Percentiles rank a stretch among this genome's conserved stretches.
Conservation (phyloP, 2,113 vertebrate genomes). For the Mastomys natalensis region DNA sequence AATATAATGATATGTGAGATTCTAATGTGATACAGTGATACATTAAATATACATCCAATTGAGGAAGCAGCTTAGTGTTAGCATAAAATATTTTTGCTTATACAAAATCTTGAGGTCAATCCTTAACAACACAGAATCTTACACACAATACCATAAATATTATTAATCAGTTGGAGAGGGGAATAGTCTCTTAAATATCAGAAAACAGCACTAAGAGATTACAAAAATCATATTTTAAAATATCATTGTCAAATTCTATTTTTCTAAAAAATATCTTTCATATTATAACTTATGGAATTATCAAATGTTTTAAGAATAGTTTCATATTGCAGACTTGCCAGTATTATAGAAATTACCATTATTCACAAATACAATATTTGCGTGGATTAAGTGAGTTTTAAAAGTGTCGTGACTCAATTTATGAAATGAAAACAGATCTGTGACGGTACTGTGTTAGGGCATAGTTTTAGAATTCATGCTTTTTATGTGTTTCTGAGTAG, state of each 20-base stretch:
- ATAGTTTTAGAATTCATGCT: neutral
- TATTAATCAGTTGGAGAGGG: neutral
- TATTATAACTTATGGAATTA: neutral
- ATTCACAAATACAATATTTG: neutral
- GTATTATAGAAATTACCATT: neutral
- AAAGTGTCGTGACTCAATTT: neutral
- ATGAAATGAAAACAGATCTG: neutral
- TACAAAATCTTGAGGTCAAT: rapidly evolving
- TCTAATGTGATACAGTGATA: neutral
- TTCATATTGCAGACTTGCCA: neutral
- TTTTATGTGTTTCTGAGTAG: neutral
- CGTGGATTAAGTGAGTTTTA: neutral
- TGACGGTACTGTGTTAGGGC: neutral
- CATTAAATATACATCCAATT: neutral
- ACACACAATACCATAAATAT: neutral
- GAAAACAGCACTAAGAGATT: neutral
- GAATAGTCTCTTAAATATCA: neutral
- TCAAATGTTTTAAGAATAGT: neutral
- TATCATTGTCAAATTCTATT: neutral
- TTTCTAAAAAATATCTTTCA: neutral
- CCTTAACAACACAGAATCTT: neutral
- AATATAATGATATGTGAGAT: neutral
- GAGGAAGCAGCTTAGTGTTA: neutral
- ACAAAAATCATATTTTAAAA: neutral
- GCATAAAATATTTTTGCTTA: rapidly evolving